These are phyloP conservation scores for Noctua comes DNA, from an alignment of 2,888 invertebrate species.

Conservation along the genomic window DNA sequence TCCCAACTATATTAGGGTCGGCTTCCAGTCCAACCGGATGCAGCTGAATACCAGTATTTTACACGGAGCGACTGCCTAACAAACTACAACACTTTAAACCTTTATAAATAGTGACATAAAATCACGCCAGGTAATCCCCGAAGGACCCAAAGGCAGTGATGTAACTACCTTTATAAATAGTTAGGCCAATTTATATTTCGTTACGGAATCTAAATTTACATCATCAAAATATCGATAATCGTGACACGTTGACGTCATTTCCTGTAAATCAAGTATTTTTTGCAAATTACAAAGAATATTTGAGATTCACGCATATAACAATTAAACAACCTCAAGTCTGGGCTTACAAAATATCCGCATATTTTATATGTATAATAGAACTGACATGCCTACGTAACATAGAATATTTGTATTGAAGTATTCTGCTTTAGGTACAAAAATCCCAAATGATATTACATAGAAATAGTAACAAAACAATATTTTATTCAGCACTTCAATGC, in stretches of 20 bases:
- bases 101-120: not conserved
- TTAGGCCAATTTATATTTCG: conserved; percentile 3
- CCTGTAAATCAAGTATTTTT: conserved; percentile 30
- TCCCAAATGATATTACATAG: not conserved
- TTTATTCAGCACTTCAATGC: conserved; percentile 16
- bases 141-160: not conserved
- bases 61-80: too few relatives aligned
- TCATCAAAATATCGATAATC: conserved; percentile 1
- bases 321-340: conserved; percentile 2
- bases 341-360: not conserved
- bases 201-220: conserved; percentile 14
- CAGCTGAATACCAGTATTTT: too few relatives aligned
- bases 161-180: not conserved
- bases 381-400: not conserved
- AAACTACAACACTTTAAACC: not conserved
- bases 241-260: conserved; percentile 20
- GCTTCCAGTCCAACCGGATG: too few relatives aligned
- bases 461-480: not conserved
- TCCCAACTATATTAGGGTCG: too few relatives aligned
- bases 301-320: not conserved
- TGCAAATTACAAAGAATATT: not conserved
- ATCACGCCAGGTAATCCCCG: not conserved
- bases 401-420: not conserved
- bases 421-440: not conserved
- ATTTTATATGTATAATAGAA: not conserved